phyloP scores from a whole-genome alignment of 53 echinoderm and acorn worm genomes.

The Apostichopus leukothele region DNA sequence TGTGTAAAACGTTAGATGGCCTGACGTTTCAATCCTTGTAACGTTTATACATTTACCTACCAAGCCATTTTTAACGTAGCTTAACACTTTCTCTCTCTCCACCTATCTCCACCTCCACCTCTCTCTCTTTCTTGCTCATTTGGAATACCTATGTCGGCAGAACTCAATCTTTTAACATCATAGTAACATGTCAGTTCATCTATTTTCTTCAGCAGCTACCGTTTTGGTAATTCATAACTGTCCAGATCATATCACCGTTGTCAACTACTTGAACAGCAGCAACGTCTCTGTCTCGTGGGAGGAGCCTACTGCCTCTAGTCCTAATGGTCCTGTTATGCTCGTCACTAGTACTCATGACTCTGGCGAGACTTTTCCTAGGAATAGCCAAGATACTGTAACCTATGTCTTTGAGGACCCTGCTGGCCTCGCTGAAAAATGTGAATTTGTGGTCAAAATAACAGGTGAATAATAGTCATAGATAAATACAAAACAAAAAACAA shows the following conservation, averaged over 20 bases:
- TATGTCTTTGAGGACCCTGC: slow-evolving; percentile 24
- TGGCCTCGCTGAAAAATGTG: slow-evolving; percentile 23
- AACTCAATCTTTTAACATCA: too few relatives aligned
- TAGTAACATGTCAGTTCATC: too few relatives aligned
- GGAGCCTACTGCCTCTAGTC: slow-evolving; percentile 18
- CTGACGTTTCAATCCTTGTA: too few relatives aligned
- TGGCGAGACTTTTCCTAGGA: background rate
- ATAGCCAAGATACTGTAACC: slow-evolving; percentile 5
- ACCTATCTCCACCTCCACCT: too few relatives aligned
- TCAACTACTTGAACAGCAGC: background rate
- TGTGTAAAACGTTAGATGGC: too few relatives aligned
- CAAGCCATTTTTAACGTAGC: too few relatives aligned
- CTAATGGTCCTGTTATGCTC: slow-evolving; percentile 12
- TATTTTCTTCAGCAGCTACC: background rate
- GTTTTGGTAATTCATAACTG: slow-evolving; percentile 7
- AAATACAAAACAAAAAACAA: too few relatives aligned
- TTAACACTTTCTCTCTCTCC: too few relatives aligned
- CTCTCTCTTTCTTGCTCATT: too few relatives aligned
- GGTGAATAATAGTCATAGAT: background rate
- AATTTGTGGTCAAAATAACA: slow-evolving; percentile 26
- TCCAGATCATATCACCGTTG: slow-evolving; percentile 3
- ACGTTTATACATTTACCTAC: too few relatives aligned
- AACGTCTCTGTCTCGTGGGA: background rate
- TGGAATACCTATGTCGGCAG: too few relatives aligned
- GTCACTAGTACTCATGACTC: background rate